Percentiles rank a stretch among this genome's conserved stretches.
Conservation (phyloP, 2,113 vertebrate genomes). For the Clupea harengus region DNA sequence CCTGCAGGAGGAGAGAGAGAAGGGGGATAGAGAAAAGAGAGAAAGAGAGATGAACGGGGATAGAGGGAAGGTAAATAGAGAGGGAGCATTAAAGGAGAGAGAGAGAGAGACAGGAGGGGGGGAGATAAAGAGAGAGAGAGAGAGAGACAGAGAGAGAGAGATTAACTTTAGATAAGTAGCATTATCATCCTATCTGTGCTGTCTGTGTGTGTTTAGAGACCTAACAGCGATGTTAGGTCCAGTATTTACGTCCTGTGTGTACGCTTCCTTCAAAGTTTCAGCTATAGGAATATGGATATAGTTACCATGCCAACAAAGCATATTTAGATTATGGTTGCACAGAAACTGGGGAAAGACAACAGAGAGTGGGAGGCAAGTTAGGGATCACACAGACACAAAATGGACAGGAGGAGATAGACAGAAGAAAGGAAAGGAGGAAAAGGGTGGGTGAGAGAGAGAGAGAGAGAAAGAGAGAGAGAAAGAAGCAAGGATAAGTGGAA, state of each 20-base stretch:
- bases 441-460: not conserved
- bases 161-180: not conserved
- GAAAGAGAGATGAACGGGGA: not conserved
- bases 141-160: not conserved
- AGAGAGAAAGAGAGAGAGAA: not conserved
- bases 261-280: not conserved
- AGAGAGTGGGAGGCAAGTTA: not conserved
- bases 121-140: not conserved
- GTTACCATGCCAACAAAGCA: not conserved
- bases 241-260: not conserved
- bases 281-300: not conserved
- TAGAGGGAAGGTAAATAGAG: not conserved
- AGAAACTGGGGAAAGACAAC: not conserved
- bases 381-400: not conserved
- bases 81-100: not conserved
- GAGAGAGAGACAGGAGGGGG: not conserved
- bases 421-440: not conserved
- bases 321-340: not conserved
- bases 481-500: not conserved
- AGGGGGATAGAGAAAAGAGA: not conserved
- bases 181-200: not conserved
- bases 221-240: not conserved
- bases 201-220: not conserved
- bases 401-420: not conserved
- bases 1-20: slow-evolving; percentile 59